A percentile compares a stretch with the other conserved stretches of the same genome.
Evolutionary conservation across 2,797 vertebrate species (phyloP).

Genomic region (Cossypha polioptera): DNA sequence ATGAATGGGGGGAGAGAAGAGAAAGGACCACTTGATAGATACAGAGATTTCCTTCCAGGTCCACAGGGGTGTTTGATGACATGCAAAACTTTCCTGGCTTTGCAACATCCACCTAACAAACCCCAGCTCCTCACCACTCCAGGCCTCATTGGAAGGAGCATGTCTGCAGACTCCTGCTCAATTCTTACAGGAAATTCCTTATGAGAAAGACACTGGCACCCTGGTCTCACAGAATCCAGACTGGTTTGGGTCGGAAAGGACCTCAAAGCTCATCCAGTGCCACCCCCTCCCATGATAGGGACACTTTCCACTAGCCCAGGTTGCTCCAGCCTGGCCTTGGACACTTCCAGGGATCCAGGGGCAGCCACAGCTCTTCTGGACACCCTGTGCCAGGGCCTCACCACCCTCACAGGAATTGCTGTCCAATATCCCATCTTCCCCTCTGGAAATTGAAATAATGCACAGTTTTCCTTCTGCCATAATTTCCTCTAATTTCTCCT

Average conservation of each 20-base stretch:
- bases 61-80: neutral
- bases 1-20: neutral
- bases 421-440: neutral
- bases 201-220: neutral
- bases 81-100: neutral
- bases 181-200: neutral
- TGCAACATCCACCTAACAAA: neutral
- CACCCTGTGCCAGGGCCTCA: neutral
- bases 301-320: neutral
- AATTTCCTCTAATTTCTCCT: neutral
- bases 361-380: neutral
- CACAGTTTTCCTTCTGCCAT: neutral
- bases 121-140: neutral
- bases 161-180: neutral
- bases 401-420: neutral
- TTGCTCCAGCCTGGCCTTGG: fast-evolving
- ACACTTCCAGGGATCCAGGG: neutral
- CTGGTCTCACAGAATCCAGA: neutral
- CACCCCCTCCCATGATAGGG: neutral
- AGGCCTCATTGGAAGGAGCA: neutral
- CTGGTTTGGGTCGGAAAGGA: neutral
- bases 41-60: neutral
- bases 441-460: neutral
- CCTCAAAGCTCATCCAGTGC: fast-evolving
- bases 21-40: neutral